phyloP scores from a whole-genome alignment of 2,888 invertebrate species.

The Lymantria dispar region DNA sequence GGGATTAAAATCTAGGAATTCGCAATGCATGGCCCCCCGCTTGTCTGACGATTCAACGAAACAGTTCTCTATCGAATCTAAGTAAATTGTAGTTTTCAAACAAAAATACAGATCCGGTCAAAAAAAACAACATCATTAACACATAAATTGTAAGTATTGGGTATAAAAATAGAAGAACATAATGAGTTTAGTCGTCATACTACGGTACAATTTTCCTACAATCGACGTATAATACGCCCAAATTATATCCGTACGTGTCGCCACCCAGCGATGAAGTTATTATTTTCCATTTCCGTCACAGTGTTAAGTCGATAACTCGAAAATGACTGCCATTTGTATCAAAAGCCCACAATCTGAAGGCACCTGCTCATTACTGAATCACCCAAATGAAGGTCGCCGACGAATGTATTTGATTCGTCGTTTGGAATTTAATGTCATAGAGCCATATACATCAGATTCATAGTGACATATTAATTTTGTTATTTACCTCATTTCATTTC shows the following conservation, averaged over 20 bases:
- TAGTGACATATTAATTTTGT: neutral
- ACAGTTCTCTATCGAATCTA: too few relatives aligned
- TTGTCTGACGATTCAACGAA: too few relatives aligned
- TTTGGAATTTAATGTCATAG: slow-evolving; percentile 6
- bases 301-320: slow-evolving; percentile 80
- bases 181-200: slow-evolving; percentile 36
- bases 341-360: slow-evolving; percentile 59
- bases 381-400: slow-evolving; percentile 39
- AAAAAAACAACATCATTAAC: too few relatives aligned
- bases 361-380: slow-evolving; percentile 69
- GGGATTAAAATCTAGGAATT: too few relatives aligned
- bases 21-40: too few relatives aligned
- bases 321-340: slow-evolving; percentile 74
- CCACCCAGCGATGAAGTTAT: slow-evolving; percentile 75
- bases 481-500: too few relatives aligned
- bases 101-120: too few relatives aligned
- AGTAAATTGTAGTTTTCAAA: too few relatives aligned
- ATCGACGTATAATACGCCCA: slow-evolving; percentile 70
- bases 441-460: too few relatives aligned
- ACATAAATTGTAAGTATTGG: too few relatives aligned
- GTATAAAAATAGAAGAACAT: slow-evolving; percentile 13
- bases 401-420: slow-evolving; percentile 27
- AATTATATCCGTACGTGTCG: slow-evolving; percentile 70
- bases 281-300: slow-evolving; percentile 77
- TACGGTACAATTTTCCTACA: slow-evolving; percentile 52